Evolutionary conservation across 2,797 vertebrate species (phyloP).

Genomic region (Epinephelus coioides): DNA sequence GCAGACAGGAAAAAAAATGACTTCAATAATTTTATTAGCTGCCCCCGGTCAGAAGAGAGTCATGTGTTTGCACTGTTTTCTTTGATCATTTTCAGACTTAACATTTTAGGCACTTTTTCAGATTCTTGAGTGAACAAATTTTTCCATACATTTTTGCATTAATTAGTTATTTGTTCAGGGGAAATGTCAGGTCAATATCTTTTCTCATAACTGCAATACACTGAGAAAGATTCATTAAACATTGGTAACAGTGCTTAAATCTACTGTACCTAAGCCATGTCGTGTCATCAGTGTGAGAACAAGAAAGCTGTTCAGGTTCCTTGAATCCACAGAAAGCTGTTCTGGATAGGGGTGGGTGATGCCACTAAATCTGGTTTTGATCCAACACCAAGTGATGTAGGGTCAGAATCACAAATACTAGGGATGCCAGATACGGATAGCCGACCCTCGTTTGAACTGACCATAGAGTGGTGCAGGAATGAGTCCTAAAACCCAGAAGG

Average conservation of each 20-base stretch:
- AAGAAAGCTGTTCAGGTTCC: background rate
- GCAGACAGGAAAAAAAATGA: constrained; percentile 24
- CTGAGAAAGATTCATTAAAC: constrained; percentile 1
- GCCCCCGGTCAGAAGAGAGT: constrained; percentile 26
- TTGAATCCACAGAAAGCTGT: constrained; percentile 21
- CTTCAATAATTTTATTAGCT: constrained; percentile 36
- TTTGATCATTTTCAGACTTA: constrained; percentile 53
- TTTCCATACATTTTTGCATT: constrained; percentile 12
- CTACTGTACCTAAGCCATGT: constrained; percentile 13
- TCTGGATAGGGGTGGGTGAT: background rate
- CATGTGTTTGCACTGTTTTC: constrained; percentile 57
- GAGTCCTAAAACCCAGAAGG: too few relatives aligned
- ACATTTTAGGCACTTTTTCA: constrained; percentile 26
- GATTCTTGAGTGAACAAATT: constrained; percentile 23
- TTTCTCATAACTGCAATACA: constrained; percentile 10
- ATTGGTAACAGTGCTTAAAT: constrained; percentile 41
- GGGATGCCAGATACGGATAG: too few relatives aligned
- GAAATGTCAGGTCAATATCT: constrained; percentile 13
- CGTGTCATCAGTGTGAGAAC: constrained; percentile 19
- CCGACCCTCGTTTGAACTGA: too few relatives aligned
- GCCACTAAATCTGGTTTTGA: too few relatives aligned
- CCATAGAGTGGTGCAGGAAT: too few relatives aligned
- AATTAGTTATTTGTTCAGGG: constrained; percentile 31
- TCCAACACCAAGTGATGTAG: too few relatives aligned
- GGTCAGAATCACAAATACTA: too few relatives aligned